phyloP scores from a whole-genome alignment of 2,888 invertebrate species.

The Phanerotoma sp. region DNA sequence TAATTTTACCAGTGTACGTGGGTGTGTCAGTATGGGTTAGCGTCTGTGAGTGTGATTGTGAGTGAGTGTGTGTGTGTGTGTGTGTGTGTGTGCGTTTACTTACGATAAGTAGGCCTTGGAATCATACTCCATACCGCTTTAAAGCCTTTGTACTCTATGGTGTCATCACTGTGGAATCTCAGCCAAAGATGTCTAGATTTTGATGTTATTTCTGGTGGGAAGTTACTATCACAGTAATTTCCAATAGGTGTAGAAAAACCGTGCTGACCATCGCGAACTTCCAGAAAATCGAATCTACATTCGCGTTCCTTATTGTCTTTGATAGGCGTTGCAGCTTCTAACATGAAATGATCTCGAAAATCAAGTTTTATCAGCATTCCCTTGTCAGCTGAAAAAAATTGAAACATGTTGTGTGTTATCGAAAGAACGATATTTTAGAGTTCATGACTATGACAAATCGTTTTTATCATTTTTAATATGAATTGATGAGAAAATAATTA shows the following conservation, averaged over 20 bases:
- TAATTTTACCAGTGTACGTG: no score
- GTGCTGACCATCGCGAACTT: conserved; percentile 79
- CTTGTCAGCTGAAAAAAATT: conserved; percentile 62
- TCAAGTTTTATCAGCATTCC: conserved; percentile 73
- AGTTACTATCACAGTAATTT: conserved; percentile 71
- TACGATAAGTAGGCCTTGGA: conserved; percentile 63
- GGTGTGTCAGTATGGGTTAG: no score
- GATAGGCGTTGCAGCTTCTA: conserved; percentile 60
- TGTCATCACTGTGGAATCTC: conserved; percentile 78
- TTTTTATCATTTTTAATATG: no score
- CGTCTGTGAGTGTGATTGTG: no score
- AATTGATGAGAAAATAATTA: no score
- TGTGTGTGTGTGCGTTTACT: conserved; percentile 48
- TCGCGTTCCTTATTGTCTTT: conserved; percentile 51
- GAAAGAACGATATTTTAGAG: no score
- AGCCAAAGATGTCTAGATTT: conserved; percentile 73
- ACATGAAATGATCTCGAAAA: conserved; percentile 76
- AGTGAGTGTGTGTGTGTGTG: no score
- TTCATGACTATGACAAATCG: no score
- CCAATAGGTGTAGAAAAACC: conserved; percentile 70
- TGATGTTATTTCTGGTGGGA: conserved; percentile 73
- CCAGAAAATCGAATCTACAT: conserved; percentile 80
- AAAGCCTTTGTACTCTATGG: conserved; percentile 78
- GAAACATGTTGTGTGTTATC: no score
- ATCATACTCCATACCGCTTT: conserved; percentile 73